Conservation (phyloP, 1,140 invertebrate species). For the Acromyrmex echinatior region DNA sequence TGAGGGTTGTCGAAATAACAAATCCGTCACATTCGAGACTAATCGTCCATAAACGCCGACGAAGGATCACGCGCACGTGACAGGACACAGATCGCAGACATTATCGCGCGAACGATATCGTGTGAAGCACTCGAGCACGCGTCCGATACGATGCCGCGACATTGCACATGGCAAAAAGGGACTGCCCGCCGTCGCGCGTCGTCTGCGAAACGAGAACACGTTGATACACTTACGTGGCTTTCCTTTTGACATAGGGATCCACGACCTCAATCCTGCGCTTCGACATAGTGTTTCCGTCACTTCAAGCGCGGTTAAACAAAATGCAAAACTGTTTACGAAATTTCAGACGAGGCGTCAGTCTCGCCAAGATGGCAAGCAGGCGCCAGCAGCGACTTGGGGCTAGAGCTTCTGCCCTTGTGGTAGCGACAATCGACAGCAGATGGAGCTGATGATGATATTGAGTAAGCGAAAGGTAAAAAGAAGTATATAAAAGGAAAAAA, state of each 20-base stretch:
- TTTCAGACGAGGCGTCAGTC: conserved; percentile 80
- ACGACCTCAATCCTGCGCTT: conserved; percentile 94
- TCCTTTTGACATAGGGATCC: conserved; percentile 93
- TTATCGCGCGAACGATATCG: not conserved
- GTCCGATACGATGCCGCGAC: conserved; percentile 51
- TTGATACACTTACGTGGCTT: conserved; percentile 88
- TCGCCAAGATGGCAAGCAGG: conserved; percentile 85
- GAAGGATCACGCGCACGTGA: not conserved
- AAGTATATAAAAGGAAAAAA: not conserved
- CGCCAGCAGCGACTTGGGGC: conserved; percentile 62
- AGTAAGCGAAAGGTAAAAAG: not conserved
- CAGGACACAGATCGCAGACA: not conserved
- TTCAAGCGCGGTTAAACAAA: conserved; percentile 49
- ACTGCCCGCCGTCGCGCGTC: too few species aligned
- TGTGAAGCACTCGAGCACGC: conserved; percentile 35
- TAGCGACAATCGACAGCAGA: conserved; percentile 53
- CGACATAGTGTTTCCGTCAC: conserved; percentile 88
- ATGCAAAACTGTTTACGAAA: conserved; percentile 77
- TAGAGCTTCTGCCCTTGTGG: conserved; percentile 36
- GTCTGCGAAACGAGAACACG: not conserved
- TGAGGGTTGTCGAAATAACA: not conserved
- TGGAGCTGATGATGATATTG: conserved; percentile 34
- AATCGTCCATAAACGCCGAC: too few species aligned
- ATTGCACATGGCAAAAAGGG: conserved; percentile 74
- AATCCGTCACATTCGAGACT: not conserved